These are phyloP conservation scores for Tetrax tetrax DNA, from an alignment of 2,113 vertebrate species.

Conservation along the genomic window DNA sequence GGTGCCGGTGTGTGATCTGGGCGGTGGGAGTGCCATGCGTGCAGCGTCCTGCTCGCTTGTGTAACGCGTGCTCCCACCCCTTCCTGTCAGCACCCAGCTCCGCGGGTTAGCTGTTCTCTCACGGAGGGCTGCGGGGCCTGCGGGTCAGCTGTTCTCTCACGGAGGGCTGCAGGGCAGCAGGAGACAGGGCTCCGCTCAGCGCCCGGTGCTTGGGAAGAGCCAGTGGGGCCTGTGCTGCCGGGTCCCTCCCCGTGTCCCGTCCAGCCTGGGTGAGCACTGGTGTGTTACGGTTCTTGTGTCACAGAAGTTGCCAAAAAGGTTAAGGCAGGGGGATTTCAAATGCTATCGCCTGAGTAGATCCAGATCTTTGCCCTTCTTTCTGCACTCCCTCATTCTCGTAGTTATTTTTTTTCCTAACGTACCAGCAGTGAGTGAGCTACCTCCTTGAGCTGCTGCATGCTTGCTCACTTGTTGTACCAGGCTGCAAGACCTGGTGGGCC, in stretches of 20 bases:
- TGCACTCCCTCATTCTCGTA: rapidly evolving
- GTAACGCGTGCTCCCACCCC: not conserved
- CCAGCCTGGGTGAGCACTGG: not conserved
- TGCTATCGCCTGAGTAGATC: too few relatives aligned
- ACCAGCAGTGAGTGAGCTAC: not conserved
- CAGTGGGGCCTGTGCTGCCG: not conserved
- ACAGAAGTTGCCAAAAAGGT: too few relatives aligned
- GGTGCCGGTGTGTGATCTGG: not conserved
- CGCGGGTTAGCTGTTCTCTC: too few relatives aligned
- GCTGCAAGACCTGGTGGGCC: not conserved
- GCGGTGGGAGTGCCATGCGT: rapidly evolving
- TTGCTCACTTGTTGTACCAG: not conserved
- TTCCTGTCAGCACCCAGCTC: too few relatives aligned
- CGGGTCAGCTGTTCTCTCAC: too few relatives aligned
- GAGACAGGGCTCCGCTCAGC: not conserved
- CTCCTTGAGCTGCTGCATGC: not conserved
- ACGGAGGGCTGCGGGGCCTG: too few relatives aligned
- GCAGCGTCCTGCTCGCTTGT: not conserved
- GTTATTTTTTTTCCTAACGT: not conserved
- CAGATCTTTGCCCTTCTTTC: not conserved
- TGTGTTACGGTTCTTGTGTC: rapidly evolving
- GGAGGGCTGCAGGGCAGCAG: too few relatives aligned
- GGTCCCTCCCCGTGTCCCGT: rapidly evolving
- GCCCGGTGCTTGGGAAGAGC: not conserved
- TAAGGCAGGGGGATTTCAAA: not conserved